Evolutionary conservation across 2,888 invertebrate genomes (phyloP).

Genomic region (Taphrorychus bicolor): DNA sequence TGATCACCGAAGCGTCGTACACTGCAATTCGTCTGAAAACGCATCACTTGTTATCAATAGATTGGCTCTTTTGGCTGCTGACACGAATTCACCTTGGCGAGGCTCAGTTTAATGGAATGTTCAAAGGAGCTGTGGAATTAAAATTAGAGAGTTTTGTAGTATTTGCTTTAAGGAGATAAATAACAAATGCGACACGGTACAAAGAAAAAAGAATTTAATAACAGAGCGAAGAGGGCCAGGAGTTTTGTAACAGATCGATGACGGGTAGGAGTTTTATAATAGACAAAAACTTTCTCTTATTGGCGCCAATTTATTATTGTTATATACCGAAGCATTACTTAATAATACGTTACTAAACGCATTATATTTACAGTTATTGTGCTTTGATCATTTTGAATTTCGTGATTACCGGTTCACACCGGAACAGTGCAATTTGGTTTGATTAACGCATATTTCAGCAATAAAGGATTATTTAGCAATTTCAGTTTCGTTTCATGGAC

Average conservation of each 20-base stretch:
- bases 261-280: too few species aligned
- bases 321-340: background rate
- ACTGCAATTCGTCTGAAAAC: background rate
- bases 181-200: too few species aligned
- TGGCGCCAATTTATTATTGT: too few species aligned
- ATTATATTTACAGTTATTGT: background rate
- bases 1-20: background rate
- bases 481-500: background rate
- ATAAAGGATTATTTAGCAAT: background rate
- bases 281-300: too few species aligned
- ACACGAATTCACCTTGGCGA: background rate
- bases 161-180: too few species aligned
- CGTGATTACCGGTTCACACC: background rate
- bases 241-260: too few species aligned
- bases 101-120: background rate
- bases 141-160: background rate
- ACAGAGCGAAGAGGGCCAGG: too few species aligned
- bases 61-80: background rate
- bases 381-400: background rate
- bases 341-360: background rate
- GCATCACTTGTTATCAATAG: slow-evolving; percentile 1
- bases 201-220: too few species aligned
- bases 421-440: background rate
- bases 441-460: background rate
- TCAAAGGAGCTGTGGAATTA: background rate